Evolutionary conservation across 2,888 invertebrate species (phyloP).

Genomic region (Lepidocyrtinus sp.): DNA sequence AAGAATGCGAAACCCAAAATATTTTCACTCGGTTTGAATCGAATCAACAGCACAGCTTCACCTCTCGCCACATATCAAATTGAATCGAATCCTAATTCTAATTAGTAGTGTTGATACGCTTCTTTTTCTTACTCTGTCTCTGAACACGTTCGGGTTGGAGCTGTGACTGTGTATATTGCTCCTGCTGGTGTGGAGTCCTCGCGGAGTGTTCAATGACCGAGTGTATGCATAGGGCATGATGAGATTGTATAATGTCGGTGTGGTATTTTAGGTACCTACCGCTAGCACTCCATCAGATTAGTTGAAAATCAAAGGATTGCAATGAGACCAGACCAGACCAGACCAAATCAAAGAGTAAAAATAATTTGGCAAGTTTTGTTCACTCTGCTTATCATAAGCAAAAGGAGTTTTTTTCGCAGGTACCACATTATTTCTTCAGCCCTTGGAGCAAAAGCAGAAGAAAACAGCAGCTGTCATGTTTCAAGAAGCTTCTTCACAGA

Average conservation of each 20-base stretch:
- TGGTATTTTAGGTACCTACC: no score
- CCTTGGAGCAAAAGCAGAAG: slow-evolving; percentile 28
- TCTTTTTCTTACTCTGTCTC: slow-evolving; percentile 57
- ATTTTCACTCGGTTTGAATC: no score
- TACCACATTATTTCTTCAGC: background rate
- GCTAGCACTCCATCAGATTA: no score
- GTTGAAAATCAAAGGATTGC: no score
- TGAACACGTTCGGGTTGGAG: slow-evolving; percentile 39
- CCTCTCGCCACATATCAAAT: no score
- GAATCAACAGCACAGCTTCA: no score
- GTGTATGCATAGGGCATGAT: slow-evolving; percentile 51
- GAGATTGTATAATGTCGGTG: no score
- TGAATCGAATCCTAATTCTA: slow-evolving; percentile 35
- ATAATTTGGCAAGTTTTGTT: no score
- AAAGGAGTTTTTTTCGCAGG: slow-evolving; percentile 11
- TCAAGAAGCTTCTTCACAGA: slow-evolving; percentile 47
- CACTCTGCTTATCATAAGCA: slow-evolving; percentile 17
- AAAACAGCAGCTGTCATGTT: slow-evolving; percentile 44
- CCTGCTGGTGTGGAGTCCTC: slow-evolving; percentile 37
- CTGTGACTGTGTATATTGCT: no score
- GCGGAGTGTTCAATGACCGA: slow-evolving; percentile 59
- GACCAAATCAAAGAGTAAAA: no score
- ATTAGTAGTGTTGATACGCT: slow-evolving; percentile 47
- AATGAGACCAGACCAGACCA: no score
- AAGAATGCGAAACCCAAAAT: no score